phyloP scores from a whole-genome alignment of 2,888 invertebrate genomes.

The Vandiemenella viatica region DNA sequence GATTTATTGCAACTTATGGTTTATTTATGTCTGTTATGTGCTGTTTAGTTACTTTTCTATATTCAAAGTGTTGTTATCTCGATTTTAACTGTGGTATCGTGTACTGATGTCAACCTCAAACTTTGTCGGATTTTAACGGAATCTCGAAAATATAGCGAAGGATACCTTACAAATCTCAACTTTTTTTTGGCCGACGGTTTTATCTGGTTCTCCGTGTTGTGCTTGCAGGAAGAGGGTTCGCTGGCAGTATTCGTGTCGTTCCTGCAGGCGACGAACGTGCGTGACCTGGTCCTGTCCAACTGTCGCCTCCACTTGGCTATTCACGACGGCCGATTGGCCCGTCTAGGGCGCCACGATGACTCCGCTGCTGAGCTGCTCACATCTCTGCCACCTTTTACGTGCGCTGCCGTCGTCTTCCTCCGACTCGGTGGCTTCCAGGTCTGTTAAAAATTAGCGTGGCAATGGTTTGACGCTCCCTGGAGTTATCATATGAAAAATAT shows the following conservation, averaged over 20 bases:
- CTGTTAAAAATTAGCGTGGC: too few species aligned
- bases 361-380: conserved; percentile 27
- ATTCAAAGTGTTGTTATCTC: too few species aligned
- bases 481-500: too few species aligned
- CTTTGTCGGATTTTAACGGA: too few species aligned
- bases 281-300: conserved; percentile 36
- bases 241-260: conserved; percentile 33
- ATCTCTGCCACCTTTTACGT: conserved; percentile 29
- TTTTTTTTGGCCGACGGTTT: neutral
- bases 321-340: conserved; percentile 28
- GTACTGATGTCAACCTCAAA: too few species aligned
- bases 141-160: too few species aligned
- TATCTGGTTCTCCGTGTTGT: neutral
- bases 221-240: conserved; percentile 31
- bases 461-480: too few species aligned
- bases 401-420: conserved; percentile 33
- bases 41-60: too few species aligned
- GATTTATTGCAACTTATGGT: too few species aligned
- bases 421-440: conserved; percentile 34
- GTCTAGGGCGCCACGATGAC: conserved; percentile 28
- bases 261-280: conserved; percentile 33
- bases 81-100: too few species aligned
- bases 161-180: neutral
- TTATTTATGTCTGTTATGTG: too few species aligned
- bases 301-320: conserved; percentile 35